Base-by-base conservation (phyloP, 2,113 vertebrate genomes). In the Protobothrops mucrosquamatus region DNA sequence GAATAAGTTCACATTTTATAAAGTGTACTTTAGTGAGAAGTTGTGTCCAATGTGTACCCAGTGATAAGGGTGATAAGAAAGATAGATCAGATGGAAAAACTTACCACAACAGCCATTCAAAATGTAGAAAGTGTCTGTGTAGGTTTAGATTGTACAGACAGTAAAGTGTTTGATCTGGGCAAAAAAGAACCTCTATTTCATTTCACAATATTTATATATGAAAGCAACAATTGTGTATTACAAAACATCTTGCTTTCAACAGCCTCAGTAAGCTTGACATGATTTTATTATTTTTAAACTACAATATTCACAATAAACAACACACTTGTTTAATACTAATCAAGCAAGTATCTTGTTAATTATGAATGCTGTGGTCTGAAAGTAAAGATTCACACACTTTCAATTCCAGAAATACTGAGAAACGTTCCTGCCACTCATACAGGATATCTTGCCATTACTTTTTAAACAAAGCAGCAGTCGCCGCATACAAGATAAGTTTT, bases 101-200 rank as follows among this genome's bases (percentile, higher is more conserved):
- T 95, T 94, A 93, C n/a, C 86, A 93, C 43, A 94, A 91, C 0
- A 94, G 55, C 20, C n/a, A 89, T 94, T 95, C 86, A 95, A 96
- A 95, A 94, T 43, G 64, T 6, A 95, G 89, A 56, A 91, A 90
- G 34, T 95, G 87, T 91, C 85, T 93, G 3, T 81, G 22, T 57
- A 94, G 52, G 59, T 92, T 96, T 91, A 92, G 12, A 91, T 20
- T 91, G 29, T 89, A 94, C 34, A 89, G 88, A 93, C 34, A 92
- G 95, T 95, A 92, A 95, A 94, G 91, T 85, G 2, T 90, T 51
- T 93, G 88, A 96, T 95, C 93, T 92, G 87, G 88, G 89, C 94
- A 96, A 95, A 96, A 94, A 88, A 93, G 52, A 93, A 92, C 55
- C 92, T 89, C 29, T 81, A 89, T 94, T 89, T 94, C 89, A 95